Evolutionary conservation across 2,888 invertebrate species (phyloP).

Genomic region (Gastracanthus pulcherrimus): DNA sequence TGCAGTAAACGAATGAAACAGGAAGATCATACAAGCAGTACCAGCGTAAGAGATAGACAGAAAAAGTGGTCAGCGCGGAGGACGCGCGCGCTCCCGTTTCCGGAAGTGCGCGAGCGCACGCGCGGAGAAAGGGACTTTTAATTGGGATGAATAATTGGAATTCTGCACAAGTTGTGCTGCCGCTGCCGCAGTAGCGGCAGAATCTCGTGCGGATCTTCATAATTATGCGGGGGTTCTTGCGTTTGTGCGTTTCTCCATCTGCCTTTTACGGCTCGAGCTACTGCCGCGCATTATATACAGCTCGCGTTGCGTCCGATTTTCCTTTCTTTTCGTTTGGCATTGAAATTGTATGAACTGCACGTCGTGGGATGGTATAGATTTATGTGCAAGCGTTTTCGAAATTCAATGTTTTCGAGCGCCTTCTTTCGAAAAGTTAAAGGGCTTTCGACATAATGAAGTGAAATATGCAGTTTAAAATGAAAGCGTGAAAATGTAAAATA

Average conservation of each 20-base stretch:
- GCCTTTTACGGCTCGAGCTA: slow-evolving; percentile 27
- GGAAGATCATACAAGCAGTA: not conserved
- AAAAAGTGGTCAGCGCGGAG: not conserved
- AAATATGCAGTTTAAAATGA: not conserved
- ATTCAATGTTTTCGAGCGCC: slow-evolving; percentile 13
- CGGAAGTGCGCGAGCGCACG: slow-evolving; percentile 10
- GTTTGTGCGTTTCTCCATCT: slow-evolving; percentile 2
- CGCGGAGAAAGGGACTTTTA: slow-evolving; percentile 30
- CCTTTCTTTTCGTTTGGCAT: slow-evolving; percentile 5
- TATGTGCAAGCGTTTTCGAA: slow-evolving; percentile 5
- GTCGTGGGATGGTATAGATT: slow-evolving; percentile 8
- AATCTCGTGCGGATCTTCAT: slow-evolving; percentile 44
- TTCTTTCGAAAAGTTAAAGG: not conserved
- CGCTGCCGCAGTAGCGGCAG: not conserved
- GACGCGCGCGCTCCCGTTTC: not conserved
- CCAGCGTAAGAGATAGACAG: not conserved
- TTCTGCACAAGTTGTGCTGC: slow-evolving; percentile 11
- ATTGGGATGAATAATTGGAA: slow-evolving; percentile 53
- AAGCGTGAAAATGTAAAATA: no score
- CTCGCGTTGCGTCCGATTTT: not conserved
- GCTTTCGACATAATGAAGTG: not conserved
- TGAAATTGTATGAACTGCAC: not conserved
- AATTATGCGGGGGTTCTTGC: slow-evolving; percentile 29
- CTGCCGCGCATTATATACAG: not conserved
- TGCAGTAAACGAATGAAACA: not conserved